A percentile compares a stretch with the other conserved stretches of the same genome.
phyloP scores from a whole-genome alignment of 2,888 invertebrate genomes.

The Mesoligia furuncula region DNA sequence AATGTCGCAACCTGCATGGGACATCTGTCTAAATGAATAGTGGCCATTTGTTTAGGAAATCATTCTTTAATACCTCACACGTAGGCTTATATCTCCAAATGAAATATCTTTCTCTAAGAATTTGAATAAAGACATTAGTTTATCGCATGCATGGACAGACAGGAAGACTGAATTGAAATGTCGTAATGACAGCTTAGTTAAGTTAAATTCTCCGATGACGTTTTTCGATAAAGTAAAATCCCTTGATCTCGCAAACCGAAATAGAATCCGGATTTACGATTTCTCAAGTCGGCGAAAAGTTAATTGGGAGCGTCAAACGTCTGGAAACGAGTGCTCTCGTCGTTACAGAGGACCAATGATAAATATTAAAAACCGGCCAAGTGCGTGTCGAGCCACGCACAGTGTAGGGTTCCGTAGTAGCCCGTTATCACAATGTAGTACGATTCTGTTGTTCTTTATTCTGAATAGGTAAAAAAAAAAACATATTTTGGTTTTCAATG shows the following conservation, averaged over 20 bases:
- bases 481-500: too few species aligned
- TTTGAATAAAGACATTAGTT: slow-evolving; percentile 53
- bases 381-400: too few species aligned
- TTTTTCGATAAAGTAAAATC: not conserved
- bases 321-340: not conserved
- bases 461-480: too few species aligned
- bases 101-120: slow-evolving; percentile 56
- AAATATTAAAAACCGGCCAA: too few species aligned
- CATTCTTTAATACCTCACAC: slow-evolving; percentile 58
- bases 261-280: slow-evolving; percentile 12
- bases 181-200: slow-evolving; percentile 9
- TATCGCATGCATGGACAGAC: slow-evolving; percentile 18
- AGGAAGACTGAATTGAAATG: slow-evolving; percentile 32
- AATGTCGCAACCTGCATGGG: slow-evolving; percentile 43
- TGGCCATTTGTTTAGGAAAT: slow-evolving; percentile 54
- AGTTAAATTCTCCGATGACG: not conserved
- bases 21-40: slow-evolving; percentile 61
- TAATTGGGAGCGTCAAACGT: slow-evolving; percentile 10
- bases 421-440: too few species aligned
- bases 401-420: too few species aligned
- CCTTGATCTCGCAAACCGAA: not conserved
- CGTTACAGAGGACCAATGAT: slow-evolving; percentile 1
- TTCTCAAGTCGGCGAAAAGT: slow-evolving; percentile 16
- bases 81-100: slow-evolving; percentile 49
- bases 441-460: too few species aligned